These are phyloP conservation scores for Sylvia borin DNA, from an alignment of 2,797 vertebrate species.

Conservation along the genomic window DNA sequence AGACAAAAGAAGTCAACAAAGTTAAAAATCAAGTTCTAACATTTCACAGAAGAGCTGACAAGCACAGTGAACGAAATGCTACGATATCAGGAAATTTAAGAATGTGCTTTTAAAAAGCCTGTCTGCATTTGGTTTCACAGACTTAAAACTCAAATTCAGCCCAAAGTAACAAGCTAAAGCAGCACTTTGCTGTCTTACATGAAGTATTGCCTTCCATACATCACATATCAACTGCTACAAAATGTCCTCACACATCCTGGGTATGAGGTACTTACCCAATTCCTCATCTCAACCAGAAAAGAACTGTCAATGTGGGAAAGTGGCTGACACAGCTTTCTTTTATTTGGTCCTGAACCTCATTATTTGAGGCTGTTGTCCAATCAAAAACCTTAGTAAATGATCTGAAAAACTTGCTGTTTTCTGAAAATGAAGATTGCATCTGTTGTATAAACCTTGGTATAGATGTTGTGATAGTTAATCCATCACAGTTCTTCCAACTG, in stretches of 20 bases:
- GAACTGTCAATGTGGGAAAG: background rate
- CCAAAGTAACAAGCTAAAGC: slow-evolving; percentile 18
- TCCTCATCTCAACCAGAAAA: background rate
- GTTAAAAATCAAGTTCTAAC: slow-evolving; percentile 9
- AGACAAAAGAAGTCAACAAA: slow-evolving; percentile 4
- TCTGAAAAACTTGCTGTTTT: background rate
- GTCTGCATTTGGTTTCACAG: slow-evolving; percentile 32
- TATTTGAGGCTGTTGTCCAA: background rate
- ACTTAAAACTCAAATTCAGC: slow-evolving; percentile 14
- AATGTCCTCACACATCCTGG: background rate
- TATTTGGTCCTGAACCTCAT: slow-evolving; percentile 2
- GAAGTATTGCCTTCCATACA: slow-evolving; percentile 34
- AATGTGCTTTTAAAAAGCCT: slow-evolving; percentile 59
- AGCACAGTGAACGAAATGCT: slow-evolving; percentile 40
- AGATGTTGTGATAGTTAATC: background rate
- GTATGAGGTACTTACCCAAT: background rate
- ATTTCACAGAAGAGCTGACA: background rate
- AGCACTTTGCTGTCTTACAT: slow-evolving; percentile 20
- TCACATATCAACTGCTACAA: slow-evolving; percentile 13
- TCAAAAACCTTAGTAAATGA: background rate
- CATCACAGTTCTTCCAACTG: background rate
- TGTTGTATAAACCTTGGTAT: background rate
- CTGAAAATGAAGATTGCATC: slow-evolving; percentile 26
- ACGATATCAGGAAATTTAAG: slow-evolving; percentile 25
- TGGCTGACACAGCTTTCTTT: background rate